Conservation (phyloP, 2,113 vertebrate genomes). For the Vidua chalybeata region DNA sequence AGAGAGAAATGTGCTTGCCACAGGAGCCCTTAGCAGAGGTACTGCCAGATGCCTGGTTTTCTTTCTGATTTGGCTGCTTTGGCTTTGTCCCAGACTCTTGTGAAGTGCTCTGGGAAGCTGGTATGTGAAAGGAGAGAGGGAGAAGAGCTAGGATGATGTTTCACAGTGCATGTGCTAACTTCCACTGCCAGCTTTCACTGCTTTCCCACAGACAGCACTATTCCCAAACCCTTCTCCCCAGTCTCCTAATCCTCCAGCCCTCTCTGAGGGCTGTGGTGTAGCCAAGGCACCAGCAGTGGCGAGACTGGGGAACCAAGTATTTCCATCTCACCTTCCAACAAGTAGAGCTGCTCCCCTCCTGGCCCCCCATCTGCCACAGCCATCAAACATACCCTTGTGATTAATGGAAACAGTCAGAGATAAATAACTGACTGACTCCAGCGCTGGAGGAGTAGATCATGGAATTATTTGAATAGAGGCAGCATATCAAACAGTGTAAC, state of each 20-base stretch:
- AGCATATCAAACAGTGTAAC: background rate
- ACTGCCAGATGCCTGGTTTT: background rate
- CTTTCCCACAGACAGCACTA: conserved; percentile 38
- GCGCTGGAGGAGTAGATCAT: background rate
- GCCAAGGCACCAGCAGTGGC: background rate
- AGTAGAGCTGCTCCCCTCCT: background rate
- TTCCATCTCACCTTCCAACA: conserved; percentile 50
- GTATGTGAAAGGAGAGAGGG: background rate
- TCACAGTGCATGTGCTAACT: conserved; percentile 12
- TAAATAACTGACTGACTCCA: background rate
- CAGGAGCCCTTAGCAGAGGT: background rate
- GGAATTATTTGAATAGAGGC: background rate
- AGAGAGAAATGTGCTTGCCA: too few relatives aligned
- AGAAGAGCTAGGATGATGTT: conserved; percentile 16
- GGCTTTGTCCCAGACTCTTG: background rate
- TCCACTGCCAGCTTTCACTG: background rate
- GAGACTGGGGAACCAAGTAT: background rate
- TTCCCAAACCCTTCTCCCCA: background rate
- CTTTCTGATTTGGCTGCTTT: background rate
- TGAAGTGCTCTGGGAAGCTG: background rate
- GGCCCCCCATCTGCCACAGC: background rate
- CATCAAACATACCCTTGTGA: background rate
- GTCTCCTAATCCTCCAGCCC: background rate
- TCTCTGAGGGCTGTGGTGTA: conserved; percentile 20
- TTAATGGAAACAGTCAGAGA: background rate